Percentiles rank a stretch among this genome's conserved stretches.
phyloP scores from a whole-genome alignment of 2,888 invertebrate species.

The Eristalis pertinax region DNA sequence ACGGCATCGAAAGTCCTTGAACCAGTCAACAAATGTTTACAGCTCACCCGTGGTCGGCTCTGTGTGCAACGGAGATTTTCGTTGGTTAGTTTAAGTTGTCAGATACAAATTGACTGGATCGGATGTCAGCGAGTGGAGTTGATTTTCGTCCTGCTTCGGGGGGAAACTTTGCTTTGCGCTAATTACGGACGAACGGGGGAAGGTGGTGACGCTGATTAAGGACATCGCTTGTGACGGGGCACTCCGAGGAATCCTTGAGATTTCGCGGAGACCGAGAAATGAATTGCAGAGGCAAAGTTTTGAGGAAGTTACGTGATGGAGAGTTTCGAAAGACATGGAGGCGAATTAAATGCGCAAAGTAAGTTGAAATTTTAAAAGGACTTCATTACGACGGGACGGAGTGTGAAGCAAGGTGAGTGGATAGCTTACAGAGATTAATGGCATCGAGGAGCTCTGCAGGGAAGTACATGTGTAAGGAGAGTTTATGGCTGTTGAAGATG shows the following conservation, averaged over 20 bases:
- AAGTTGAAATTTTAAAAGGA: neutral
- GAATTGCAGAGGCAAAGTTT: neutral
- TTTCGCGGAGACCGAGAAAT: neutral
- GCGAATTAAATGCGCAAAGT: neutral
- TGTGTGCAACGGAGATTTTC: conserved; percentile 14
- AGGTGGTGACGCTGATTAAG: conserved; percentile 7
- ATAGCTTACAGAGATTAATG: neutral
- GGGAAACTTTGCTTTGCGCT: conserved; percentile 5
- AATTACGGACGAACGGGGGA: neutral
- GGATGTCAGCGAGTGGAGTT: neutral
- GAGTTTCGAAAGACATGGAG: neutral
- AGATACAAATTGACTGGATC: conserved; percentile 36
- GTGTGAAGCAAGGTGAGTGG: neutral
- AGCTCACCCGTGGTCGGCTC: neutral
- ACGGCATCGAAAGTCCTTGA: conserved; percentile 14
- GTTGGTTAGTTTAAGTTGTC: conserved; percentile 27
- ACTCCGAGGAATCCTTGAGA: neutral
- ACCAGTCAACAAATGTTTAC: conserved; percentile 12
- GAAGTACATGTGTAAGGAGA: neutral
- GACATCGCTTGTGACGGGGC: neutral
- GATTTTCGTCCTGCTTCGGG: neutral
- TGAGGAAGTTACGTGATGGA: neutral
- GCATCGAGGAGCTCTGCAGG: neutral
- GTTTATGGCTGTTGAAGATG: neutral
- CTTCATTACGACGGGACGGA: neutral